Evolutionary conservation across 2,888 invertebrate genomes (phyloP).

Genomic region (Microctonus brassicae): DNA sequence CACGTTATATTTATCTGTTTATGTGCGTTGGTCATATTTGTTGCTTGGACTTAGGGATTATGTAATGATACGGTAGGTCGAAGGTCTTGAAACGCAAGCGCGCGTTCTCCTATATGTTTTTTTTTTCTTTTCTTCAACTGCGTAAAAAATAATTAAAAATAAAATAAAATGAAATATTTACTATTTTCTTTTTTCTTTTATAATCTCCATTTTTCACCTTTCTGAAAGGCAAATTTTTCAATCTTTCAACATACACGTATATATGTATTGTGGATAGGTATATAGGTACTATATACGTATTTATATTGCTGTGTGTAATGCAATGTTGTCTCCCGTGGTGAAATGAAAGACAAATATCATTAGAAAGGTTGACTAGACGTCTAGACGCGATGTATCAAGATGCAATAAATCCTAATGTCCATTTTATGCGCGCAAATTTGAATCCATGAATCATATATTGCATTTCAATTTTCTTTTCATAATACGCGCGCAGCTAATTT

Average conservation of each 20-base stretch:
- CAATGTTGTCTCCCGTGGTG: background rate
- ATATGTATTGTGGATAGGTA: background rate
- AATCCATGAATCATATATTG: constrained; percentile 24
- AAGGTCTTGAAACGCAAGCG: constrained; percentile 16
- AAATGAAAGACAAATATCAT: constrained; percentile 21
- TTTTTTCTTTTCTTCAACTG: background rate
- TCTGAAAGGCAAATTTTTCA: background rate
- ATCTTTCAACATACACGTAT: background rate
- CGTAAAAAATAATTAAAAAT: background rate
- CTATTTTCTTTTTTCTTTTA: constrained; percentile 11
- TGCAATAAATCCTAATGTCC: constrained; percentile 12
- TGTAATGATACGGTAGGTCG: constrained; percentile 31
- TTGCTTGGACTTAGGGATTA: constrained; percentile 31
- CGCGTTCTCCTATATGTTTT: constrained; percentile 12
- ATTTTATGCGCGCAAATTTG: background rate
- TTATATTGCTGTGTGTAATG: constrained; percentile 24
- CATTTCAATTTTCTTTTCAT: constrained; percentile 11
- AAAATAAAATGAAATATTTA: no score
- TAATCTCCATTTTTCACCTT: background rate
- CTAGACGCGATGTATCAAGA: constrained; percentile 18
- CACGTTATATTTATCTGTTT: constrained; percentile 24
- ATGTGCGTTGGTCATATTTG: constrained; percentile 21
- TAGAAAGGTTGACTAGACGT: constrained; percentile 24
- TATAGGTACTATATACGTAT: background rate
- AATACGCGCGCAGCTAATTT: background rate